Percentiles rank a stretch among this genome's conserved stretches.
Conservation (phyloP, 2,113 vertebrate genomes). For the Pachypanchax playfairii region DNA sequence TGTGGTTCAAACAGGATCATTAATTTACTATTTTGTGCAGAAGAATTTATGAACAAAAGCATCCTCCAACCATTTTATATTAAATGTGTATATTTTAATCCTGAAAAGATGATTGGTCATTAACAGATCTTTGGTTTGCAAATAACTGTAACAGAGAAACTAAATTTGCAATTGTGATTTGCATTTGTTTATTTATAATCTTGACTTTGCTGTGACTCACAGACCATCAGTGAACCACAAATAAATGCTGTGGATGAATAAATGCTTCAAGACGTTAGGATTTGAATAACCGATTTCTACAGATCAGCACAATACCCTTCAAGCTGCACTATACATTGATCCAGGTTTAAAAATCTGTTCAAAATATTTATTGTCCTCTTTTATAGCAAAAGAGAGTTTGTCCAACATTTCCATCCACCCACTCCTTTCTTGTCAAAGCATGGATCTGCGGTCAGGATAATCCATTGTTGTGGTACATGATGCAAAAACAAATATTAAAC, state of each 20-base stretch:
- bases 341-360: conserved; percentile 75
- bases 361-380: conserved; percentile 76
- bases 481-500: conserved; percentile 76
- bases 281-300: conserved; percentile 71
- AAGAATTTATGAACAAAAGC: no score
- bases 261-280: conserved; percentile 34
- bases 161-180: no score
- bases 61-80: no score
- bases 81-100: no score
- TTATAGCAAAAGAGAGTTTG: conserved; percentile 33
- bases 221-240: not conserved
- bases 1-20: no score
- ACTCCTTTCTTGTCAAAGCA: conserved; percentile 64
- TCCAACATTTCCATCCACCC: conserved; percentile 17
- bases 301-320: conserved; percentile 74
- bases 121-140: no score
- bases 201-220: no score
- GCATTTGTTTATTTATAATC: no score
- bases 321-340: conserved; percentile 69
- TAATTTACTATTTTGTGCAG: no score
- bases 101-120: no score
- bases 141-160: no score
- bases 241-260: conserved; percentile 43
- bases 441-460: conserved; percentile 74
- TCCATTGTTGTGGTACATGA: conserved; percentile 78